phyloP scores from a whole-genome alignment of 2,797 vertebrate genomes.

The Hapalemur alaotrensis region DNA sequence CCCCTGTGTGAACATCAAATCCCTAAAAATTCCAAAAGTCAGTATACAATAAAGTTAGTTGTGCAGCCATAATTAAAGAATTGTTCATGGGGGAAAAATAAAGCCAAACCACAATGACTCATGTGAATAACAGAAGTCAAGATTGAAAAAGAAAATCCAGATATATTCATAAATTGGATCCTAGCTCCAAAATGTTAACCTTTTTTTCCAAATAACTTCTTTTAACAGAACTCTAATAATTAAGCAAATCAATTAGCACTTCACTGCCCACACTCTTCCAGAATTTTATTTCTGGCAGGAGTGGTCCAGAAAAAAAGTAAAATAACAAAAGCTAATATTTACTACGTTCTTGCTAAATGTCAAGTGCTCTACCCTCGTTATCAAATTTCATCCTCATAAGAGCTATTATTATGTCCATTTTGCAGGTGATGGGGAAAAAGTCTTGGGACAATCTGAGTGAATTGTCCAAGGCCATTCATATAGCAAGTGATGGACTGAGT shows the following conservation, averaged over 20 bases:
- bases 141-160: conserved; percentile 31
- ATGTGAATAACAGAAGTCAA: conserved; percentile 33
- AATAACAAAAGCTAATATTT: conserved; percentile 23
- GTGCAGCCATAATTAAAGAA: conserved; percentile 38
- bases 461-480: not conserved
- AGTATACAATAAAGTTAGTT: conserved; percentile 33
- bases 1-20: conserved; percentile 7
- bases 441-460: not conserved
- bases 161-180: conserved; percentile 16
- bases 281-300: not conserved
- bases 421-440: not conserved
- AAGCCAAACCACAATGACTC: conserved; percentile 12
- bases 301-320: not conserved
- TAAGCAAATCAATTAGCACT: not conserved
- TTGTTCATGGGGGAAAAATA: conserved; percentile 19
- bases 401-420: not conserved
- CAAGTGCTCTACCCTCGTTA: not conserved
- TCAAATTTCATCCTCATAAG: not conserved
- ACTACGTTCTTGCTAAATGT: conserved; percentile 32
- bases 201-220: not conserved
- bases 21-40: conserved; percentile 31
- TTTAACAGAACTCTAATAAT: conserved; percentile 29
- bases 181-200: conserved; percentile 15
- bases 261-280: not conserved
- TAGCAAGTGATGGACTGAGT: not conserved